Evolutionary conservation across 2,797 vertebrate species (phyloP), one percentile per base, ranked within the genome.

Genomic region (Eleutherodactylus coqui): DNA sequence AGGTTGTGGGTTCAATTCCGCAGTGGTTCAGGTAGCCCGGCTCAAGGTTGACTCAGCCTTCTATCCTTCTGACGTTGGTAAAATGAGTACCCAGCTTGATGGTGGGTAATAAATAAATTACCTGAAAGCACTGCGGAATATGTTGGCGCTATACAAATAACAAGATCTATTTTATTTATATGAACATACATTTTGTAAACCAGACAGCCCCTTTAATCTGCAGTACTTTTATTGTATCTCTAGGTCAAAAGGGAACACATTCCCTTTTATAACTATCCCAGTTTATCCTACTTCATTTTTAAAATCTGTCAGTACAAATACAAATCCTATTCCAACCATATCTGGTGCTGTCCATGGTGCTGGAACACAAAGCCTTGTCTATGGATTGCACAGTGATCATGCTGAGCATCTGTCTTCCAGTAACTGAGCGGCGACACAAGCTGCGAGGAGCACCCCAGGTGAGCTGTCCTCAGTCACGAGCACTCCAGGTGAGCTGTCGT

Each of bases 341-440:
- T n/a, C 24, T 11, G 75, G 32, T 69, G 79, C 79, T 81, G 45
- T 81, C 79, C 62, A 81, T 69, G 62, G 79, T 81, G 55, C 60
- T 81, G 29, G 62, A 81, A 69, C 69, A 81, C 29, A 47, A 69
- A 62, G 55, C 24, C 51, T 47, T 67, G 3, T 13, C 17, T 45
- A 67, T 80, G 27, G 58, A 45, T 69, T 81, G 34, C 17, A 6
- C n/a, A 62, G 62, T 43, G 38, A 43, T 29, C 21, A 29, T 79
- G 55, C 2, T 19, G 32, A 51, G n/a, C 5, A 29, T 49, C 60
- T 45, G 58, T 10, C n/a, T 67, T 10, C 43, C 49, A 34, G 60
- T 10, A n/a, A 38, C 27, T 19, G 9, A 49, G 36, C 62, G 67
- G n/a, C 4, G 36, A 58, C 4, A 29, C 16, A 29, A 17, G n/a